phyloP scores from a whole-genome alignment of 2,797 vertebrate species.

The Muraenolepis orangiensis region DNA sequence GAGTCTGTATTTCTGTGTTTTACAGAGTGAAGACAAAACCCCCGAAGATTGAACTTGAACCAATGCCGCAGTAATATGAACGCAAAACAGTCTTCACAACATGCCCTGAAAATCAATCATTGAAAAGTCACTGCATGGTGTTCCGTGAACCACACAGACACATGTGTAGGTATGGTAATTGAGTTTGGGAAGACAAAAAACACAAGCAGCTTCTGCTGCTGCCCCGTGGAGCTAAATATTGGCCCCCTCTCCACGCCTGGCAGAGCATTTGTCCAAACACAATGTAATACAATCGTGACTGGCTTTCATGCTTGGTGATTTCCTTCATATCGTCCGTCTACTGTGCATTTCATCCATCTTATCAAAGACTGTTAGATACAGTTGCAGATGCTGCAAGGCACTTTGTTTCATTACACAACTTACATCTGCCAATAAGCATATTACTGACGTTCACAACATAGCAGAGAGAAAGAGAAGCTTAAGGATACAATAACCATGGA shows the following conservation, averaged over 20 bases:
- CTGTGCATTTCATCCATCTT: neutral
- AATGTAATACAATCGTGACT: neutral
- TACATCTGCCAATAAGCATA: neutral
- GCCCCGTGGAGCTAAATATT: neutral
- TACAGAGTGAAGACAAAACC: slow-evolving; percentile 55
- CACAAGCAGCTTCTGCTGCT: neutral
- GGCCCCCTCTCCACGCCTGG: neutral
- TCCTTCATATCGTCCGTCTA: neutral
- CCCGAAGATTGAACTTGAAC: neutral
- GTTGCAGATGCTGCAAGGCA: neutral
- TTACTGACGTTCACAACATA: neutral
- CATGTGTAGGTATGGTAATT: neutral
- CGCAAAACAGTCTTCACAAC: neutral
- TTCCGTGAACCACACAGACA: neutral
- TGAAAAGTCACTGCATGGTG: neutral
- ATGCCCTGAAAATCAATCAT: neutral
- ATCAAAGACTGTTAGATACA: neutral
- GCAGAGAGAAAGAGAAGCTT: neutral
- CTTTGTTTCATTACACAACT: neutral
- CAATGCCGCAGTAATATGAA: neutral
- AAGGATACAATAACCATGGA: neutral
- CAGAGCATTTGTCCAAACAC: neutral
- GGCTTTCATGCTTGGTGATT: neutral
- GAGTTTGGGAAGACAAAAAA: neutral
- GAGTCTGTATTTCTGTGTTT: slow-evolving; percentile 20